Evolutionary conservation across 1,140 invertebrate species (phyloP).

Genomic region (Hyposmocoma kahamanoa): DNA sequence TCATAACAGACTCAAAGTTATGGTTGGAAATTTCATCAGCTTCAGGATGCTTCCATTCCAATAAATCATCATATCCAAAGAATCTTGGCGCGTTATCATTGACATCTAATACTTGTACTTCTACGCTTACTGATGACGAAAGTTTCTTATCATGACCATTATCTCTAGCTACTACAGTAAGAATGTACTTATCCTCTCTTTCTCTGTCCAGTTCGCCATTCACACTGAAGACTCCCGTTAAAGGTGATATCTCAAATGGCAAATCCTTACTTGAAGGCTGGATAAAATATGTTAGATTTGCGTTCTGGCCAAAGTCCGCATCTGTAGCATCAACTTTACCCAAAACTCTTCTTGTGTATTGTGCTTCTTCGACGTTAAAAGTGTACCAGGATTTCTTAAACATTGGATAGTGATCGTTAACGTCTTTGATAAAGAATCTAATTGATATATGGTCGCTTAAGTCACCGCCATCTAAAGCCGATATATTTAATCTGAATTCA

Average conservation of each 20-base stretch:
- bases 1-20: conserved; percentile 70
- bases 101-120: conserved; percentile 85
- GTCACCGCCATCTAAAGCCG: conserved; percentile 84
- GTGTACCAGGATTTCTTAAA: conserved; percentile 88
- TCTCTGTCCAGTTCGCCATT: conserved; percentile 88
- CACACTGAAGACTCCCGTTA: conserved; percentile 84
- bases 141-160: conserved; percentile 75
- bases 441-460: conserved; percentile 81
- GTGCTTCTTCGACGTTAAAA: conserved; percentile 87
- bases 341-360: conserved; percentile 79
- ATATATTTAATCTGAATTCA: conserved; percentile 84
- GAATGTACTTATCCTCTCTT: conserved; percentile 79
- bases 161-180: conserved; percentile 85
- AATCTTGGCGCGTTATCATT: conserved; percentile 86
- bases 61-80: conserved; percentile 79
- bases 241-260: conserved; percentile 82
- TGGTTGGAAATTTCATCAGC: conserved; percentile 65
- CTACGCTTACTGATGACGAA: conserved; percentile 83
- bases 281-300: conserved; percentile 84
- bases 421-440: conserved; percentile 81
- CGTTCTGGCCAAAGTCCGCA: conserved; percentile 84
- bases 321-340: conserved; percentile 86
- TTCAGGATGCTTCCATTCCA: conserved; percentile 68
- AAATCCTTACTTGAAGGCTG: conserved; percentile 75
- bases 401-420: conserved; percentile 89